Base-by-base conservation (phyloP, 2,888 invertebrate genomes). In the Stegana nigrithorax region DNA sequence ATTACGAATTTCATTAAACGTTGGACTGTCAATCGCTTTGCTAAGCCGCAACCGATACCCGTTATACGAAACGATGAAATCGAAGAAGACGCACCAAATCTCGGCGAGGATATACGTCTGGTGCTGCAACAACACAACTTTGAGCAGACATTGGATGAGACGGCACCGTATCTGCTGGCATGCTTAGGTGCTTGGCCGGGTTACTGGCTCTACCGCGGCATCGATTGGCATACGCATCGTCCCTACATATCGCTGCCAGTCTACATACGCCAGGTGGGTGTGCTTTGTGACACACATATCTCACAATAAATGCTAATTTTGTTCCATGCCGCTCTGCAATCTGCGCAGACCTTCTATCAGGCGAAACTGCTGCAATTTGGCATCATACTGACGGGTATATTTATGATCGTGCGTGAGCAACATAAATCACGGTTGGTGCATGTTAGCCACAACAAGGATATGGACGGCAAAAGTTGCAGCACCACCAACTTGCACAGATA, bases 111-210 rank as follows among this genome's bases (percentile, higher is more conserved):
- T 12, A 63, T 80, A 21, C 70, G 71, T 2, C 59, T 64, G 14
- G 60, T 79, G 17, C 63, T 80, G 21, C 67, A 73, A 7, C 69
- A 72, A 14, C 58, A 60, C 1, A 66, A 69, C 7, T 74, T 81
- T 32, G 69, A 66, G 26, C 47, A 51, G 7, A 66, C 70, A 55
- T 50, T 72, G 7, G 63, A 64, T 27, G 44, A 75, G 0, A 69
- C 71, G 1, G 68, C 73, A 3, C 79, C 79, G 4, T 78, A 68
- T 60, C 45, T 80, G 4, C 42, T 73, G 6, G 68, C 71, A 53
- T 65, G 73, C 19, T n/a, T 81, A 45, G 65, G 80, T 5, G 69
- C 78, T 2, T 80, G 79, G 79, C 81, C 79, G 1, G 69, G 73
- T 0, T 78, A 73, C 64, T 80, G 79, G 79, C 21, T 75, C 12